Base-by-base conservation (phyloP, 1,140 invertebrate genomes). In the Watersipora subatra region DNA sequence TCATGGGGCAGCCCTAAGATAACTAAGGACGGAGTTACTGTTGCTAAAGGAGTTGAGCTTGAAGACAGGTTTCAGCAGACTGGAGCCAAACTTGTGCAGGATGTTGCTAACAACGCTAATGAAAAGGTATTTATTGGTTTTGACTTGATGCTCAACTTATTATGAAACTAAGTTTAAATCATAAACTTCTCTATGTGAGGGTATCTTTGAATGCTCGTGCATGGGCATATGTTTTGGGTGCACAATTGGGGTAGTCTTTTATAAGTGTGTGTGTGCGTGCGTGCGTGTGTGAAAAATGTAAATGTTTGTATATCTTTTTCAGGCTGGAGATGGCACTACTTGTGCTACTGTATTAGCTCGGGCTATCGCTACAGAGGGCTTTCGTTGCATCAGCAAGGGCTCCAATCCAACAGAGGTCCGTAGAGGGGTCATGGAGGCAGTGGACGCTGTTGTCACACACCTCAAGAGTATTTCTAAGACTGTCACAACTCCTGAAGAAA, bases 31-130 rank as follows among this genome's bases (percentile, higher is more conserved):
- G 97, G 97, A 71, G 97, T 99, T 0, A 99, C 97, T 0, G 97
- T 99, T 29, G 97, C 97, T 20, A 99, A 99, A 81, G 89, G 91
- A 15, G 87, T 99, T 66, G 97, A 99, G 80, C 83, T 99, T 12
- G 95, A 98, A 83, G 95, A 99, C 77, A 99, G 97, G 82, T 99
- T 94, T 81, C 93, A 98, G 82, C 99, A 99, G 79, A 94, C 99
- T 80, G 97, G 96, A 63, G 97, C 97, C n/a, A 96, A 93, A 77
- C 82, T 99, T n/a, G 96, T 99, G 1, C 96, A 99, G 82, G 96
- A 99, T 83, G 97, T 99, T 46, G 95, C 96, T 15, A 97, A 97
- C 80, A 99, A 98, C 74, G 97, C 96, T n/a, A 99, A 99, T 77
- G 97, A 99, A 82, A 93, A 98, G 80, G 34, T 46, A 46, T 12